Base-by-base conservation (phyloP, 2,797 vertebrate species). In the Anableps anableps region DNA sequence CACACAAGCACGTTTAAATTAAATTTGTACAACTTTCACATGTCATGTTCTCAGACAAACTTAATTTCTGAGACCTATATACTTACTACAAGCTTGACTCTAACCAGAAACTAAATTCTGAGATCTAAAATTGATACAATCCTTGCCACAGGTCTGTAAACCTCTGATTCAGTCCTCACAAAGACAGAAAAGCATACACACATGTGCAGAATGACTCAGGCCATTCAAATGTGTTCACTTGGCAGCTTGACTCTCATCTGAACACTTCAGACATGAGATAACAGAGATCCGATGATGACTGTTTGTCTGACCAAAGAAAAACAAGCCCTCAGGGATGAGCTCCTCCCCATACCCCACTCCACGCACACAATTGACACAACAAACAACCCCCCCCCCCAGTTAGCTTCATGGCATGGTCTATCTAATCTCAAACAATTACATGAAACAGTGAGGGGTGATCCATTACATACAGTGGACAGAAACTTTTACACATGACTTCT, bases 191-290 rank as follows among this genome's bases (percentile, higher is more conserved):
- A 26, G 45, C 73, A 76, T 72, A 31, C 29, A 31, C 73, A 84
- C 53, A 64, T 70, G 77, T 38, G 68, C 64, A 45, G 77, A 83
- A 88, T 94, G 94, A 95, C 83, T 95, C 92, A 95, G 34, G 79
- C 66, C 77, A 55, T 75, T 83, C 89, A 87, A 94, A 93, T 93
- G 92, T 93, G 92, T 93, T 90, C 88, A 88, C 91, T 71, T 89
- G 84, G 82, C 88, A 86, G 85, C 85, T 89, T 64, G 58, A 72
- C 81, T 92, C 92, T 93, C 92, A 89, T 91, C 85, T 91, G 90
- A 89, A 91, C 86, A 83, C 87, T 85, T 86, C 91, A 95, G 92
- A 94, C 93, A 92, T 93, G 90, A 94, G 91, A 94, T 94, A 94
- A 94, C 85, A 26, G 80, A 86, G 92, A 93, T 90, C 90, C 86